Percentiles rank a stretch among this genome's conserved stretches.
phyloP scores from a whole-genome alignment of 2,888 invertebrate species.

The Norana najaformis region DNA sequence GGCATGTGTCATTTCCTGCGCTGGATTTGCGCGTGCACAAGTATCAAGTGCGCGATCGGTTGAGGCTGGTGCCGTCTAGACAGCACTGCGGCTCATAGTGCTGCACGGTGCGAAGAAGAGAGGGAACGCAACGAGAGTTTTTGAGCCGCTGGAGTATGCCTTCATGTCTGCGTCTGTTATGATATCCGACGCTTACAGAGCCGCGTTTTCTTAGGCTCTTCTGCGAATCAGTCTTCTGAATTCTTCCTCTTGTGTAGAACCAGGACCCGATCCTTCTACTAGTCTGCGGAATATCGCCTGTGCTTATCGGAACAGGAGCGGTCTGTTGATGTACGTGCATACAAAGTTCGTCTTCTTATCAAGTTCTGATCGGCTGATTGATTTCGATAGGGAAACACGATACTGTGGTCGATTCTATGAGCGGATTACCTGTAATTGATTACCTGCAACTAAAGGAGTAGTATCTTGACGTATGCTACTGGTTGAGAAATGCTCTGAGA shows the following conservation, averaged over 20 bases:
- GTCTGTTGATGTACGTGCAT: neutral
- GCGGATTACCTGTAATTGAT: conserved; percentile 13
- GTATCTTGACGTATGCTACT: neutral
- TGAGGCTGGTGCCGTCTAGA: neutral
- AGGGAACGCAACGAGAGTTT: neutral
- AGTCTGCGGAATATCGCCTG: conserved; percentile 1
- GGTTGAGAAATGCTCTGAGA: conserved; percentile 1
- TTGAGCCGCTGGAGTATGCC: neutral
- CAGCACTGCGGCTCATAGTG: neutral
- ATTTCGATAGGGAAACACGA: neutral
- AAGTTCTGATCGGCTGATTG: neutral
- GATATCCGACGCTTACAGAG: neutral
- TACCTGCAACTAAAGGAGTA: neutral
- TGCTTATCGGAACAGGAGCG: conserved; percentile 13
- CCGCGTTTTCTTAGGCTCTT: neutral
- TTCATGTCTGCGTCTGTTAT: neutral
- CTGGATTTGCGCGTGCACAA: neutral
- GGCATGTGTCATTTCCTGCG: neutral
- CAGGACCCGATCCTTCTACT: neutral
- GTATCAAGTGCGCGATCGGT: neutral
- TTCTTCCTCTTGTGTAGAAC: neutral
- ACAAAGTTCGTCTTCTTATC: neutral
- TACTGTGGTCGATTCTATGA: neutral
- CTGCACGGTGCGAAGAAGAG: neutral
- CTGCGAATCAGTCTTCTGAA: neutral